Evolutionary conservation across 2,888 invertebrate genomes (phyloP), one percentile per base, ranked within the genome.

Genomic region (Cerastis rubricosa): DNA sequence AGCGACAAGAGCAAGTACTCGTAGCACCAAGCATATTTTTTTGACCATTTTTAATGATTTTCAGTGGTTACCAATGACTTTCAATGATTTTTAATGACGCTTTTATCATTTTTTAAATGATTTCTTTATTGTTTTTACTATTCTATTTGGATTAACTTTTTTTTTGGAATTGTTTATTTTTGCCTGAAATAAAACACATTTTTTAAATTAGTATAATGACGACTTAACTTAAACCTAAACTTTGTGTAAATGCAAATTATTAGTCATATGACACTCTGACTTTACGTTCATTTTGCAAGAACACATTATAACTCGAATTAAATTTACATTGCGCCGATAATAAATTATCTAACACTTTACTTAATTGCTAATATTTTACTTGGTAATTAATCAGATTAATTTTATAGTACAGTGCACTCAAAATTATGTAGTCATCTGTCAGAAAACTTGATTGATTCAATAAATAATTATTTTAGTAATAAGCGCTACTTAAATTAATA

Each of bases 331-430:
- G 22, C 25, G 35, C 47, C 14, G 3, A 49, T 40, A 25, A 54
- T 74, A 71, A 80, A 80, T 71, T 40, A 80, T 71, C 51, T 14
- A 54, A 74, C 47, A 84, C 74, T 71, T 84, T 40, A 68, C 81
- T 61, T 45, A 71, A 85, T 85, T 71, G 71, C 54, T 45, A 73
- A 71, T 81, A 71, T 65, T 71, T 57, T 73, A 85, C 35, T 59
- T 25, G 29, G 14, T 68, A 22, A 72, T 57, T 71, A 69, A 74
- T 63, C 49, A 35, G 29, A 63, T 47, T 9, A 22, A 68, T 66
- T 76, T 6, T 40, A 57, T 17, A 70, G 49, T 14, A 35, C 67
- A 71, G n/a, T 64, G 67, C 40, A 76, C 49, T 47, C 29, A 0
- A 61, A 12, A 72, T 35, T 35, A 35, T 35, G 35, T 45, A 63